Conservation (phyloP, 2,113 vertebrate genomes). For the Perccottus glenii region DNA sequence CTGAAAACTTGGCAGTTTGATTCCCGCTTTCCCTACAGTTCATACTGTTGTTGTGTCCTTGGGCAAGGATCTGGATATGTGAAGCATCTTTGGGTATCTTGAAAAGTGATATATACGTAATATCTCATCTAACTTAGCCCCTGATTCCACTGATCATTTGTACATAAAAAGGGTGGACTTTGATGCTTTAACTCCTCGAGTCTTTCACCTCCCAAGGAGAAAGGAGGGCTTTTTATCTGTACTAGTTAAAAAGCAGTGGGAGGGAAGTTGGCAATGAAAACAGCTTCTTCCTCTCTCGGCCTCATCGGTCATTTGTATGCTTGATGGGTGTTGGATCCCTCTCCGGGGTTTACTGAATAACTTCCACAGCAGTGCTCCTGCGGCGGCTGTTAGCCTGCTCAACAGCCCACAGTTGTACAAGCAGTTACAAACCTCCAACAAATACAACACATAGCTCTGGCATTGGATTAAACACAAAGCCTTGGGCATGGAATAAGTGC, state of each 20-base stretch:
- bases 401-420: constrained; percentile 35
- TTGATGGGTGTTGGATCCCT: constrained; percentile 10
- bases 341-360: constrained; percentile 24
- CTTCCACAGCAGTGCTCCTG: constrained; percentile 24
- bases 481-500: constrained; percentile 58
- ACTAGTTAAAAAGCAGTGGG: constrained; percentile 11
- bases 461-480: constrained; percentile 57
- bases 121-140: constrained; percentile 15
- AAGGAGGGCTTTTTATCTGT: constrained; percentile 10
- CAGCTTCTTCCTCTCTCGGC: constrained; percentile 10
- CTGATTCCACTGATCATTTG: background rate
- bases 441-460: constrained; percentile 33
- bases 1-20: no score
- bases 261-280: background rate
- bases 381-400: constrained; percentile 16
- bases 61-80: no score
- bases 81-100: no score
- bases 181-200: constrained; percentile 19
- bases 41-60: no score
- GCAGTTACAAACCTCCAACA: constrained; percentile 39
- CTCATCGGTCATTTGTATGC: constrained; percentile 37
- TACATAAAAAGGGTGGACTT: no score
- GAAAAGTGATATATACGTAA: no score
- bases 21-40: no score
- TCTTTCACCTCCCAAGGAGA: constrained; percentile 28